Conservation (phyloP, 2,113 vertebrate species). For the Gymnarchus niloticus region DNA sequence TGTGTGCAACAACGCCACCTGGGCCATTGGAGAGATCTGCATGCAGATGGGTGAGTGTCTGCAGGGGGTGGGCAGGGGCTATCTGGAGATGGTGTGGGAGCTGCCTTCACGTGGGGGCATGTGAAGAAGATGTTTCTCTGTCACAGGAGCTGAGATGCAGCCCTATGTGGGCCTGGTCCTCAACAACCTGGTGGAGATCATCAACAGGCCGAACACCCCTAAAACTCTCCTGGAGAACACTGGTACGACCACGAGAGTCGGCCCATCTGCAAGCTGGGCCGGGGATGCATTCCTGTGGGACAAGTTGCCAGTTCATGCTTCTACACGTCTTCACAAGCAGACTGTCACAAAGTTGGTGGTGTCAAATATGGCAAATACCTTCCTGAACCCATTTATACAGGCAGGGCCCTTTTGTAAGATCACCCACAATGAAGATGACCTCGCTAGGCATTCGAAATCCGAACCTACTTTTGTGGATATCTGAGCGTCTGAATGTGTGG, state of each 20-base stretch:
- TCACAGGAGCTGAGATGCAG: slow-evolving; percentile 87
- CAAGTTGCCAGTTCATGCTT: neutral
- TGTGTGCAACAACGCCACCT: slow-evolving; percentile 91
- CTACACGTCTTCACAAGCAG: neutral
- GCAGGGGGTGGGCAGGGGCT: neutral
- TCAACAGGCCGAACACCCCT: slow-evolving; percentile 90
- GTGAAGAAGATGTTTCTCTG: no score
- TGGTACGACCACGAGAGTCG: slow-evolving; percentile 58
- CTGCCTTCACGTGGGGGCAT: no score
- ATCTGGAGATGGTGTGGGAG: no score
- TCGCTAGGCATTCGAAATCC: slow-evolving; percentile 20
- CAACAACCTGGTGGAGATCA: slow-evolving; percentile 88
- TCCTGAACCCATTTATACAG: no score
- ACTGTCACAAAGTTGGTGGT: neutral
- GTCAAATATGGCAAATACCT: neutral
- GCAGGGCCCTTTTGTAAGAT: neutral
- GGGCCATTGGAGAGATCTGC: slow-evolving; percentile 96
- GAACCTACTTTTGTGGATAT: neutral
- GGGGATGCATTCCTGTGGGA: neutral
- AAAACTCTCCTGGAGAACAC: slow-evolving; percentile 94
- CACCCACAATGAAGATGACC: neutral
- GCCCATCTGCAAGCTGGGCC: neutral
- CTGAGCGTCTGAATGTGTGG: neutral
- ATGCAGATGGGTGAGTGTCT: slow-evolving; percentile 88
- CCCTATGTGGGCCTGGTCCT: slow-evolving; percentile 88